phyloP scores from a whole-genome alignment of 1,140 invertebrate genomes.

The Aphelenchoides avenae region DNA sequence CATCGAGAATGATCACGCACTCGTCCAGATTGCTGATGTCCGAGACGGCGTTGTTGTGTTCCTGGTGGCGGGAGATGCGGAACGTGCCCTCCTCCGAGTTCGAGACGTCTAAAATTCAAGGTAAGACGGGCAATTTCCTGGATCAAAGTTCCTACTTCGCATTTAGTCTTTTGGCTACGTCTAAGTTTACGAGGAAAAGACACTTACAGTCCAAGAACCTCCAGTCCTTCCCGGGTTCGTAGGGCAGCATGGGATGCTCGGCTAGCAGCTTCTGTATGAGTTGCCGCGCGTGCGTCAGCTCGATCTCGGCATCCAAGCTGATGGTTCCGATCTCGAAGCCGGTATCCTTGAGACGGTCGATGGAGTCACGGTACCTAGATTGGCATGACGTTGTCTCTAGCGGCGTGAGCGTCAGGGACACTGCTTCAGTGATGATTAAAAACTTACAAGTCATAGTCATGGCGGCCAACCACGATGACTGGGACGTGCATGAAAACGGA shows the following conservation, averaged over 20 bases:
- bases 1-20: constrained; percentile 53
- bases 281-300: constrained; percentile 38
- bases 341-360: constrained; percentile 58
- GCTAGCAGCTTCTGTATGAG: constrained; percentile 49
- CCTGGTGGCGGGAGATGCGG: constrained; percentile 55
- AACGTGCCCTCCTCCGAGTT: constrained; percentile 59
- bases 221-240: constrained; percentile 56
- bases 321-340: constrained; percentile 55
- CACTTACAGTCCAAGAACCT: constrained; percentile 55
- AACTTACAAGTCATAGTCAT: constrained; percentile 51
- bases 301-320: constrained; percentile 53
- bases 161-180: constrained; percentile 17
- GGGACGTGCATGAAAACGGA: constrained; percentile 55
- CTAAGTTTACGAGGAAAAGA: neutral
- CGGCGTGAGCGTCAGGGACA: neutral
- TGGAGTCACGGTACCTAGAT: constrained; percentile 50
- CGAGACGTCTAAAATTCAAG: constrained; percentile 47
- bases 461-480: constrained; percentile 56
- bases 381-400: neutral
- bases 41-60: constrained; percentile 47
- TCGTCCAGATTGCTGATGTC: constrained; percentile 58
- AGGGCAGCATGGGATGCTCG: constrained; percentile 52
- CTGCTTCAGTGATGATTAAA: neutral
- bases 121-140: constrained; percentile 16
- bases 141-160: neutral